Evolutionary conservation across 2,113 vertebrate species (phyloP).

Genomic region (Perca fluviatilis): DNA sequence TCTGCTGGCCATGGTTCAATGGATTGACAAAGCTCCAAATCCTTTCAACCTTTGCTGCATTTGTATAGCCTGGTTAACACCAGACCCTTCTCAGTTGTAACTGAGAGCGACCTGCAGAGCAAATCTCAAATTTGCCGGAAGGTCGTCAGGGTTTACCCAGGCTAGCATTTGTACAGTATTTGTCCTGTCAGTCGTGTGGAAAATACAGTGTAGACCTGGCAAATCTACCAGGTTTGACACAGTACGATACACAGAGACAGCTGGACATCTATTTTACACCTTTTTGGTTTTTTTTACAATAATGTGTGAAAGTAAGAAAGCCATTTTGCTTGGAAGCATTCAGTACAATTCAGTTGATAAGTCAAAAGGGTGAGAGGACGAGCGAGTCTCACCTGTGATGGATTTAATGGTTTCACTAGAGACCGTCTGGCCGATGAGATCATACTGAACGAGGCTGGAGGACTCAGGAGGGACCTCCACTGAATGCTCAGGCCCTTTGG

Average conservation of each 20-base stretch:
- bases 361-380: neutral
- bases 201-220: neutral
- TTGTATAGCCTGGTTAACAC: too few species aligned
- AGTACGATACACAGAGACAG: neutral
- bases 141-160: too few species aligned
- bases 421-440: constrained; percentile 96
- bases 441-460: constrained; percentile 98
- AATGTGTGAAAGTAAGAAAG: neutral
- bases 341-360: neutral
- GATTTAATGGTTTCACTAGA: constrained; percentile 97
- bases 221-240: neutral
- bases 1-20: neutral
- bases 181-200: neutral
- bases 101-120: too few species aligned
- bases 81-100: too few species aligned
- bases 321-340: neutral
- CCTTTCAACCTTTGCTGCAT: neutral
- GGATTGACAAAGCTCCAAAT: constrained; percentile 17
- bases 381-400: constrained; percentile 91
- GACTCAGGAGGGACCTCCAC: constrained; percentile 98
- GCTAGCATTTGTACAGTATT: neutral
- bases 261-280: neutral
- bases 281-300: neutral
- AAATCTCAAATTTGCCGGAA: too few species aligned
- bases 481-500: constrained; percentile 95